Base-by-base conservation (phyloP, 2,113 vertebrate genomes). In the Chaenocephalus aceratus region DNA sequence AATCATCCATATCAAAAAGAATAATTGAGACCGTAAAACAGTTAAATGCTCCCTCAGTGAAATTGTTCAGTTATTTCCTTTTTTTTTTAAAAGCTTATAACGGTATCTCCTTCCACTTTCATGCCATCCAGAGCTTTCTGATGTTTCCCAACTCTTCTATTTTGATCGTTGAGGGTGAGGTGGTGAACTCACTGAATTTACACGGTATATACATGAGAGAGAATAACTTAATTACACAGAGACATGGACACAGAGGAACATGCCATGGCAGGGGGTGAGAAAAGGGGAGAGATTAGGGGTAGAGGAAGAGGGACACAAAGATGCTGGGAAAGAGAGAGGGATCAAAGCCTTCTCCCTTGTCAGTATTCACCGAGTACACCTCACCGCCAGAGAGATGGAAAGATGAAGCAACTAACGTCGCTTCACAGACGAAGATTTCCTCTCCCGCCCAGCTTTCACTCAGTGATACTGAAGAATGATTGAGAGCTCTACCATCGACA, bases 321-420 rank as follows among this genome's bases (percentile, higher is more conserved):
- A 60, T 45, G 72, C 21, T 36, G 51, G 8, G 53, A 48, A 70
- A 3, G 52, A 53, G 34, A 8, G 52, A 45, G 26, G 68, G 75
- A 86, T 90, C 79, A 92, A 89, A 88, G 88, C 49, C 64, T 73
- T 64, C 61, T 73, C 61, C 56, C 68, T 23, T 67, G 77, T 92
- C 85, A 86, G 86, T 85, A 87, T 88, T 87, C 87, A 70, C 71
- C 67, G 82, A 41, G 15, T 80, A 36, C 75, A 77, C 72, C 72
- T 76, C 77, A 60, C 57, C 16, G 57, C 75, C 16, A 44, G 53
- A 80, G 77, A 73, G 86, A 90, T 88, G 71, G 60, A 49, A 48
- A 30, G 81, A 89, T 88, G 89, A 86, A 84, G 45, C 75, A 14
- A 44, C 73, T 75, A 84, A 82, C 67, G 13, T 54, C 3, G 34